Percentiles rank a stretch among this genome's conserved stretches.
phyloP scores from a whole-genome alignment of 2,113 vertebrate genomes.

The Geothlypis trichas region DNA sequence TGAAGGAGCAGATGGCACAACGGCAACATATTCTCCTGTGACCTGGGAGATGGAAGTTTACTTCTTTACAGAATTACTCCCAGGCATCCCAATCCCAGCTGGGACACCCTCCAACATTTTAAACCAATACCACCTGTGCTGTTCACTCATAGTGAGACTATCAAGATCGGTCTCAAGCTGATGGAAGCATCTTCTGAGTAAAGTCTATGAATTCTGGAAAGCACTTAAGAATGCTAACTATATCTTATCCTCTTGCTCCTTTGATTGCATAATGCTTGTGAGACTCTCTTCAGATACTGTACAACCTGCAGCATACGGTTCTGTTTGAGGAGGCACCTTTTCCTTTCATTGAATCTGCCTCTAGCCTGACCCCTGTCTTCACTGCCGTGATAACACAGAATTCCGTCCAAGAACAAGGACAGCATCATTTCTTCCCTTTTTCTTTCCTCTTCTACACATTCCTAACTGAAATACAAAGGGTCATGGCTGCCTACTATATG shows the following conservation, averaged over 20 bases:
- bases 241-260: not conserved
- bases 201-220: not conserved
- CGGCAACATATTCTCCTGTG: not conserved
- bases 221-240: not conserved
- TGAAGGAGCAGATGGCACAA: not conserved
- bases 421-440: not conserved
- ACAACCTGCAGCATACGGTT: not conserved
- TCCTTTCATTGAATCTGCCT: not conserved
- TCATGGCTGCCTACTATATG: conserved; percentile 29
- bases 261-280: not conserved
- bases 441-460: not conserved
- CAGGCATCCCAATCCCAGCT: not conserved
- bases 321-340: not conserved
- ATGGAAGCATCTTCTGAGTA: not conserved
- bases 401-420: not conserved
- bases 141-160: not conserved
- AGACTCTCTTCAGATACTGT: not conserved
- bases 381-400: not conserved
- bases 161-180: not conserved
- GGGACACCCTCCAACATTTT: not conserved
- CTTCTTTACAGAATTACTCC: not conserved
- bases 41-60: not conserved
- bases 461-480: conserved; percentile 32
- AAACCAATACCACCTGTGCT: not conserved
- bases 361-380: not conserved